phyloP scores from a whole-genome alignment of 2,797 vertebrate genomes.

The Aselliscus stoliczkanus region DNA sequence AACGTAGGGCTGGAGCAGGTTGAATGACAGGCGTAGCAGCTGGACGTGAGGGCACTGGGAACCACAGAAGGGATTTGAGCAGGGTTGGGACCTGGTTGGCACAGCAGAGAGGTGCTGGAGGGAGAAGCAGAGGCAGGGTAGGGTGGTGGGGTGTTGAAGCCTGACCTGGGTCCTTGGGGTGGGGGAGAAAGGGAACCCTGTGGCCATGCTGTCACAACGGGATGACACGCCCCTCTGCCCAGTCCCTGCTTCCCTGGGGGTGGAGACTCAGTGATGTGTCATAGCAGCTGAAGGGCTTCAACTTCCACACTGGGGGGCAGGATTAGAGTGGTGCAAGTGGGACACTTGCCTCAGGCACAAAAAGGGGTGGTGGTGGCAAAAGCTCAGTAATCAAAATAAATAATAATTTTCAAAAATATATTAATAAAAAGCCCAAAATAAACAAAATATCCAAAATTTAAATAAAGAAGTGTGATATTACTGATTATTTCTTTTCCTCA shows the following conservation, averaged over 20 bases:
- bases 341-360: background rate
- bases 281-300: background rate
- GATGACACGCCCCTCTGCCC: background rate
- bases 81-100: background rate
- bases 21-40: background rate
- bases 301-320: background rate
- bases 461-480: background rate
- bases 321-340: background rate
- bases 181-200: background rate
- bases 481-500: background rate
- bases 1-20: background rate
- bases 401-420: constrained; percentile 4
- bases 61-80: background rate
- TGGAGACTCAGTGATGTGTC: background rate
- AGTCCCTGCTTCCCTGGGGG: background rate
- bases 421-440: background rate
- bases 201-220: background rate
- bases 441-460: constrained; percentile 1
- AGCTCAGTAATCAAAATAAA: background rate
- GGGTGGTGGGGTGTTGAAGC: background rate
- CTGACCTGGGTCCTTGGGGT: background rate
- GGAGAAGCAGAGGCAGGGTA: background rate
- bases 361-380: background rate
- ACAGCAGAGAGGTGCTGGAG: background rate
- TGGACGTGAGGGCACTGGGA: background rate